These are phyloP conservation scores for Bubo bubo DNA, from an alignment of 2,113 vertebrate genomes.

Conservation along the genomic window DNA sequence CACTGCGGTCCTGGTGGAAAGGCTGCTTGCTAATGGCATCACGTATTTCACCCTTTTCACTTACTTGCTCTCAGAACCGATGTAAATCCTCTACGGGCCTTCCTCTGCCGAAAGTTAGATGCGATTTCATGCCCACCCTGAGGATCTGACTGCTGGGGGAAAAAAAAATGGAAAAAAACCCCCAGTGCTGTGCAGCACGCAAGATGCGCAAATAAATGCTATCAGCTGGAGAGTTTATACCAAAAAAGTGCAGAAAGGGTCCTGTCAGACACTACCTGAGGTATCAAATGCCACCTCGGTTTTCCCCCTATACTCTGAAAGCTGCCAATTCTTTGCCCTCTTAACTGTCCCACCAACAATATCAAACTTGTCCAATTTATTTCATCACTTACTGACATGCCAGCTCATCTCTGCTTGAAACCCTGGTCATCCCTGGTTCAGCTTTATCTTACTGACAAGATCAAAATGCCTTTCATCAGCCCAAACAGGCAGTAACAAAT, in stretches of 20 bases:
- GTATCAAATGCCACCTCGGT: neutral
- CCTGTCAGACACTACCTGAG: neutral
- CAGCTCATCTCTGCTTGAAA: neutral
- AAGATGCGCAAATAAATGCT: neutral
- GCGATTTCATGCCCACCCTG: neutral
- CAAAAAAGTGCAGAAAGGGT: neutral
- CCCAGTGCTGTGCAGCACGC: neutral
- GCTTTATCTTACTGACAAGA: neutral
- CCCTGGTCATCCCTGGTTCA: neutral
- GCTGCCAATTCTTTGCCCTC: neutral
- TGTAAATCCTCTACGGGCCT: neutral
- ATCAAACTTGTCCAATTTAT: neutral
- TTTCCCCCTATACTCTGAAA: neutral
- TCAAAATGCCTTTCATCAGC: neutral
- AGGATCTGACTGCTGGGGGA: neutral
- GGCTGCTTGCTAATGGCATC: neutral
- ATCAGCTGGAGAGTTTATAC: neutral
- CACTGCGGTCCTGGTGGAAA: neutral
- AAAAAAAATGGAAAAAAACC: fast-evolving
- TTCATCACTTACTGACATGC: neutral
- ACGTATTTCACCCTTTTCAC: neutral
- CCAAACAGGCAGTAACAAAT: neutral
- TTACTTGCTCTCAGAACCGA: neutral
- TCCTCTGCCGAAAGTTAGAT: neutral
- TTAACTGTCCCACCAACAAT: neutral